Conservation (phyloP, 2,797 vertebrate species). For the Acrossocheilus wenchowensis region DNA sequence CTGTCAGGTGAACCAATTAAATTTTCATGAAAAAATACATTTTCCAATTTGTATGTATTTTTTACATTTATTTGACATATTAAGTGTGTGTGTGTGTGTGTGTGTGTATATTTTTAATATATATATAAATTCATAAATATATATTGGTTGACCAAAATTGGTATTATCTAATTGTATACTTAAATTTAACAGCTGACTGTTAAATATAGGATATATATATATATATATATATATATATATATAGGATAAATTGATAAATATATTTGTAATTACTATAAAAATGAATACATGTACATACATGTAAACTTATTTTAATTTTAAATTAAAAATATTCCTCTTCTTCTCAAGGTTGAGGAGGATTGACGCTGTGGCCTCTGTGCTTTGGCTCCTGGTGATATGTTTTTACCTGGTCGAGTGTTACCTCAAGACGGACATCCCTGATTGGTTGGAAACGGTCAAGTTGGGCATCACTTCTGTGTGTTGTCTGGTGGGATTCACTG, state of each 20-base stretch:
- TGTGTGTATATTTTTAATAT: too few relatives aligned
- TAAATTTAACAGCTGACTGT: too few relatives aligned
- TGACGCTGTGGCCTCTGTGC: conserved; percentile 85
- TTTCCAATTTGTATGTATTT: not conserved
- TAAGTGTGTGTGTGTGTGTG: not conserved
- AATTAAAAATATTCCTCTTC: not conserved
- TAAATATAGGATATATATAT: too few relatives aligned
- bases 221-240: not conserved
- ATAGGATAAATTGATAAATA: not conserved
- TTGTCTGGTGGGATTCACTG: conserved; percentile 91
- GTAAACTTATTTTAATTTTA: not conserved
- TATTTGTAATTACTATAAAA: not conserved
- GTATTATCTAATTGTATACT: too few relatives aligned
- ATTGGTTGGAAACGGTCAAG: conserved; percentile 87
- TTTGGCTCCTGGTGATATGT: conserved; percentile 88
- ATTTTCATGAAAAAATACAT: not conserved
- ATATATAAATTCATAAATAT: not conserved
- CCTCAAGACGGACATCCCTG: conserved; percentile 70
- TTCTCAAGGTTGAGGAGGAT: conserved; percentile 88
- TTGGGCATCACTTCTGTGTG: conserved; percentile 84
- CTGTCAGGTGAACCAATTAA: conserved; percentile 78
- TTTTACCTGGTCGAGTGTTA: conserved; percentile 83
- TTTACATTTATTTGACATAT: not conserved
- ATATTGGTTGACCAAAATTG: too few relatives aligned
- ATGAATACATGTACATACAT: not conserved